Conservation (phyloP, 2,888 invertebrate species). For the Spisula subtruncata region DNA sequence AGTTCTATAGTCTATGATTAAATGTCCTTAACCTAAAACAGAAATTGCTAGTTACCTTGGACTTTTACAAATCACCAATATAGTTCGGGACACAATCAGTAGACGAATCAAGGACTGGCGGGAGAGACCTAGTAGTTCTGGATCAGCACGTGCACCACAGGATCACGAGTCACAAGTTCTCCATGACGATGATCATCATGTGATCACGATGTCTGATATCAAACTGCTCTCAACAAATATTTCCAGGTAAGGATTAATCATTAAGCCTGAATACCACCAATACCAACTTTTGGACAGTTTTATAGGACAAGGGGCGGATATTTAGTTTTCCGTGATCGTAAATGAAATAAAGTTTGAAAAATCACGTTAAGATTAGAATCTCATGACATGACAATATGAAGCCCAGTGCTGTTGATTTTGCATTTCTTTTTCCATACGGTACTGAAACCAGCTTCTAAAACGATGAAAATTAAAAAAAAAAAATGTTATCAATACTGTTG, state of each 20-base stretch:
- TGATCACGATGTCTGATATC: conserved; percentile 76
- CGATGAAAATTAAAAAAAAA: too few relatives aligned
- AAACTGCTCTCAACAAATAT: conserved; percentile 78
- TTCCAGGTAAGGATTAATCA: conserved; percentile 68
- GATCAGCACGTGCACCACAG: conserved; percentile 62
- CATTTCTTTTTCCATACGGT: too few relatives aligned
- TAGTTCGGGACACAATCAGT: conserved; percentile 77
- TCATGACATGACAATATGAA: too few relatives aligned
- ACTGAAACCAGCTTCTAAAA: too few relatives aligned
- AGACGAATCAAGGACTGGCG: conserved; percentile 77
- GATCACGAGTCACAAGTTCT: conserved; percentile 74
- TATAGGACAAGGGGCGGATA: too few relatives aligned
- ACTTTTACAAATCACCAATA: conserved; percentile 77
- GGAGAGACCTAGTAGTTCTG: conserved; percentile 78
- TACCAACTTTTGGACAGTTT: too few relatives aligned
- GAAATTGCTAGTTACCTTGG: conserved; percentile 81
- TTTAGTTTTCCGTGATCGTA: too few relatives aligned
- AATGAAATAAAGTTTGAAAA: too few relatives aligned
- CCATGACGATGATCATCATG: conserved; percentile 68
- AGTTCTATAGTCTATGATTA: not conserved
- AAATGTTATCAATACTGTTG: too few relatives aligned
- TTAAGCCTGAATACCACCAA: too few relatives aligned
- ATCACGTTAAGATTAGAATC: too few relatives aligned
- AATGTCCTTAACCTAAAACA: conserved; percentile 42
- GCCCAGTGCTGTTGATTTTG: too few relatives aligned